A percentile compares a stretch with the other conserved stretches of the same genome.
Evolutionary conservation across 2,113 vertebrate genomes (phyloP).

Genomic region (Phrynosoma blainvillii): DNA sequence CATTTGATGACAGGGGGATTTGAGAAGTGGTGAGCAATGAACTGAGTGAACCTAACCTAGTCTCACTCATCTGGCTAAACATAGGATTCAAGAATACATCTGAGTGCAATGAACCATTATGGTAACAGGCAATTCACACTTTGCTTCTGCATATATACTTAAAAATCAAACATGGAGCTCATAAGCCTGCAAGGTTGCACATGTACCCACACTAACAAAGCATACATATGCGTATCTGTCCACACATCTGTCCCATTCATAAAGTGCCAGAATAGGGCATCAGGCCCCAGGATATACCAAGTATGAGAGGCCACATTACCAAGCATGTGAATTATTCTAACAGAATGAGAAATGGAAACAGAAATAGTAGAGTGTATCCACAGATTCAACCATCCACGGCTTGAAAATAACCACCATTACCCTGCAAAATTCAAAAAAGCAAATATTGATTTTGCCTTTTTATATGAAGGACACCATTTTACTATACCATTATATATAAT

Average conservation of each 20-base stretch:
- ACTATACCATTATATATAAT: too few species aligned
- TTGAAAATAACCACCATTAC: too few species aligned
- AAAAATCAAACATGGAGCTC: neutral
- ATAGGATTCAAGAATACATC: neutral
- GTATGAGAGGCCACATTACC: too few species aligned
- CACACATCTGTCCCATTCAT: neutral
- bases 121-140: neutral
- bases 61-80: neutral
- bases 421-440: too few species aligned
- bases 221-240: neutral
- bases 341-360: too few species aligned
- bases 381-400: too few species aligned
- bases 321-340: too few species aligned
- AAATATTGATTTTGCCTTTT: too few species aligned
- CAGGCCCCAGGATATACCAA: too few species aligned
- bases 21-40: constrained; percentile 17
- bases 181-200: neutral
- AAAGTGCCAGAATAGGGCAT: neutral
- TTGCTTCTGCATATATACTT: neutral
- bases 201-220: neutral
- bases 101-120: neutral
- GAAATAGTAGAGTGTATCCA: too few species aligned
- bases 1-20: neutral
- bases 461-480: too few species aligned
- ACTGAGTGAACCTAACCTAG: neutral